Base-by-base conservation (phyloP, 2,888 invertebrate genomes). In the Operophtera brumata region DNA sequence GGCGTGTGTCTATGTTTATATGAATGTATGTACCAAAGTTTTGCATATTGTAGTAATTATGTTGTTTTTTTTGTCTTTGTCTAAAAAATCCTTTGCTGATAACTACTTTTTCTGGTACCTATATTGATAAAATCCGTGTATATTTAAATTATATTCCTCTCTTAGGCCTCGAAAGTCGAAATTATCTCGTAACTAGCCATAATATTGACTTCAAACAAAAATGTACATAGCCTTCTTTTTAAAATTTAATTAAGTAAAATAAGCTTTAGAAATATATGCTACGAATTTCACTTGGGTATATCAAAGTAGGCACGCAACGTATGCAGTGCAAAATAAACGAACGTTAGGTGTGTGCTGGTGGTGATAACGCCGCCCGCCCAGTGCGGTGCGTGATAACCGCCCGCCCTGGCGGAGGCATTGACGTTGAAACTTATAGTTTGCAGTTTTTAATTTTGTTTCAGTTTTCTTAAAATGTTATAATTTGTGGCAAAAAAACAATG, bases 281-380 rank as follows among this genome's bases (percentile, higher is more conserved):
- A 32, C 30, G 57, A 53, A 55, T 42, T 57, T 47, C 35, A 51
- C 61, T 54, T 65, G 59, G 55, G 64, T 67, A 67, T 71, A 65
- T 67, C 61, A 63, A 62, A 57, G 59, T 65, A 62, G 60, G 58
- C 63, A 61, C 65, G 59, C 64, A 59, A 66, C 69, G 61, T 62
- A 62, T 69, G 62, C 56, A 50, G 14, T 35, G 62, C 64, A 69
- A 71, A 73, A 72, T 72, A 72, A 71, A 67, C 61, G 66, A 64
- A 65, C 55, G 64, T 59, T 59, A 61, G 62, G 57, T 59, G 62
- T 64, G 73, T 69, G 75, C 59, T 64, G 62, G 39, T 11, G 51
- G n/a, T 62, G 75, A 76, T 77, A 77, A 71, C 67, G 64, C 60
- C 68, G 66, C 65, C 67, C 70, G 69, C 72, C 71, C 70, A 56